Base-by-base conservation (phyloP, 2,113 vertebrate genomes). In the Cryptomyrus ogoouensis region DNA sequence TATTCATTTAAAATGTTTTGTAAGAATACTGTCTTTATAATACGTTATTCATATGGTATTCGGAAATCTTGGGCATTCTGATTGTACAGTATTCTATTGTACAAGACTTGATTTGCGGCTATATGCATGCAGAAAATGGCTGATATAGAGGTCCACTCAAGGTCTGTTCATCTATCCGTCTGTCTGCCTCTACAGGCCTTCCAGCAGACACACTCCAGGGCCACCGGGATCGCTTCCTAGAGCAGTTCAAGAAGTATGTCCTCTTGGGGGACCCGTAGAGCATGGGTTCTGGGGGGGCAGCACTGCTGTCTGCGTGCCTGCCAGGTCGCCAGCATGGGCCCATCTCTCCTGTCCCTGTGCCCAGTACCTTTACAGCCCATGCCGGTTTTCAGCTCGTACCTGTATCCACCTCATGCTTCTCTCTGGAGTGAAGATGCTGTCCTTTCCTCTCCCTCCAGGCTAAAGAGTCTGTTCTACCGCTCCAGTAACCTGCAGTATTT, bases 401-500 rank as follows among this genome's bases (percentile, higher is more conserved):
- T 19, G 1, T 56, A 50, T 52, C 85, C 49, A 87, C 4, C 50
- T 31, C 85, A 21, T 46, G 3, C 49, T 87, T 35, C 50, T 13
- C 31, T 19, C 2, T 50, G 47, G 15, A 50, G 50, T 53, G 27
- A 87, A 87, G 39, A 53, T 17, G 27, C 12, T n/a, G 2, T 52
- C 31, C 19, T 31, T 8, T 84, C 24, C 44, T 84, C 44, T 87
- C n/a, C 15, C 85, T 27, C 27, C 91, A 99, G 98, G 94, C 94
- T 99, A 91, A 99, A 99, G 95, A 97, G 97, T 92, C 96, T 99
- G 10, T 99, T 99, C 95, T 98, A 98, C 92, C 98, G 98, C 94
- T 99, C 98, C 94, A 98, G 98, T 94, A 99, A 99, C 95, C 95
- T 99, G 83, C 98, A 99, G 94, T 99, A 99, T 94, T 99, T 99